These are phyloP conservation scores for Macrotrachela quadricornifera DNA, from an alignment of 1,140 invertebrate species.

Conservation along the genomic window DNA sequence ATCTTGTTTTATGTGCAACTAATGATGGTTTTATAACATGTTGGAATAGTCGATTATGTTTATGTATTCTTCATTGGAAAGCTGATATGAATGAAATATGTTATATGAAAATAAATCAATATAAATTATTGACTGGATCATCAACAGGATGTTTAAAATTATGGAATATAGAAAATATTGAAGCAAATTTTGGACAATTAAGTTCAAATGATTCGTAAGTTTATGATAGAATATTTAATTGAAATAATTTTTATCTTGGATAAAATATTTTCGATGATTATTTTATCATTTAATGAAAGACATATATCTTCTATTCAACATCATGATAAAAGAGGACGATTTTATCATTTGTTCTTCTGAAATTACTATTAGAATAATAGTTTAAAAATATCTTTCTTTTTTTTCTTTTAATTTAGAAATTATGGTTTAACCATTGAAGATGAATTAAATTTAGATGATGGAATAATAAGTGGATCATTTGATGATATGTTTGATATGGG, in stretches of 20 bases:
- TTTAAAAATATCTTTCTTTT: background rate
- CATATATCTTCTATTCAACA: too few relatives aligned
- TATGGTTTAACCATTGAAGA: conserved; percentile 25
- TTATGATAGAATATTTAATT: too few relatives aligned
- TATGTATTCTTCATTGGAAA: conserved; percentile 28
- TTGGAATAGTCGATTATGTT: conserved; percentile 25
- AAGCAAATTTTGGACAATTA: too few relatives aligned
- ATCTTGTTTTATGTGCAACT: conserved; percentile 3
- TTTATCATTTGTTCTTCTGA: too few relatives aligned
- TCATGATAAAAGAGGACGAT: too few relatives aligned
- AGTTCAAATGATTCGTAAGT: too few relatives aligned
- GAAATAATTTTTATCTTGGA: too few relatives aligned
- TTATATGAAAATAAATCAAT: conserved; percentile 10
- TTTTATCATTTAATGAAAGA: too few relatives aligned
- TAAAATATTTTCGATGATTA: too few relatives aligned
- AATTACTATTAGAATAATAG: too few relatives aligned
- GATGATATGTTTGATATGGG: conserved; percentile 28
- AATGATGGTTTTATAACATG: conserved; percentile 22
- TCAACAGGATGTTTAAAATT: conserved; percentile 2
- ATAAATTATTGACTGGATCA: conserved; percentile 4
- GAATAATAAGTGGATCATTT: conserved; percentile 19
- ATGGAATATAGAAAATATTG: conserved; percentile 3
- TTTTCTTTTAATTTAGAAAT: conserved; percentile 18
- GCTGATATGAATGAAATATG: conserved; percentile 25
- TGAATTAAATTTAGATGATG: conserved; percentile 26